phyloP scores from a whole-genome alignment of 2,888 invertebrate species.

The Cephus sareptanus region DNA sequence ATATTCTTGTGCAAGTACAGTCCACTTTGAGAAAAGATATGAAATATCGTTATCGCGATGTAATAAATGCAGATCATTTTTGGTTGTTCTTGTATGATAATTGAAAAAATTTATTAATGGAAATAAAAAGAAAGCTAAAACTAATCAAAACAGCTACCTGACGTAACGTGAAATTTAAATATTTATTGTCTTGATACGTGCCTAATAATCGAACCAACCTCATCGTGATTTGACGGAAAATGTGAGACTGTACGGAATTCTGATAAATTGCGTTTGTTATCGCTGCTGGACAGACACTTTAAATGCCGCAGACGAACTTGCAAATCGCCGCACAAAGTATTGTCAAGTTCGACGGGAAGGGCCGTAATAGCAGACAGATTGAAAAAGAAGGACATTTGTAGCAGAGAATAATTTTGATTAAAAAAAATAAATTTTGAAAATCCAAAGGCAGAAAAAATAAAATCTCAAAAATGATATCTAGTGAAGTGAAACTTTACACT shows the following conservation, averaged over 20 bases:
- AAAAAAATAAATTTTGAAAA: not conserved
- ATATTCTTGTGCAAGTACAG: not conserved
- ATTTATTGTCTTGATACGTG: not conserved
- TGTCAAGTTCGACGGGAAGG: not conserved
- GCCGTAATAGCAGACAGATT: not conserved
- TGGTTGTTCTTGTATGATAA: not conserved
- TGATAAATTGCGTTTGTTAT: not conserved
- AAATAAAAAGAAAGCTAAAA: not conserved
- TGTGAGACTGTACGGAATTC: not conserved
- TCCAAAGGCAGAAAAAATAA: not conserved
- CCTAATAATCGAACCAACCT: not conserved
- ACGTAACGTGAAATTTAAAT: not conserved
- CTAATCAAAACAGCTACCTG: not conserved
- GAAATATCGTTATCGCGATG: not conserved
- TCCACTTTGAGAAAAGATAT: not conserved
- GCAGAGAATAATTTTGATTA: not conserved
- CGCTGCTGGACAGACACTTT: not conserved
- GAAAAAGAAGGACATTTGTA: not conserved
- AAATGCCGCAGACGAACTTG: not conserved
- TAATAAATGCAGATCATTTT: not conserved
- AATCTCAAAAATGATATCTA: slow-evolving; percentile 4
- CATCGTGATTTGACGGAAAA: not conserved
- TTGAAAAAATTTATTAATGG: not conserved
- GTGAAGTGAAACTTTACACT: slow-evolving; percentile 51
- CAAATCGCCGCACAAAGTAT: not conserved